A percentile compares a stretch with the other conserved stretches of the same genome.
phyloP scores from a whole-genome alignment of 2,797 vertebrate species.

The Etheostoma perlongum region DNA sequence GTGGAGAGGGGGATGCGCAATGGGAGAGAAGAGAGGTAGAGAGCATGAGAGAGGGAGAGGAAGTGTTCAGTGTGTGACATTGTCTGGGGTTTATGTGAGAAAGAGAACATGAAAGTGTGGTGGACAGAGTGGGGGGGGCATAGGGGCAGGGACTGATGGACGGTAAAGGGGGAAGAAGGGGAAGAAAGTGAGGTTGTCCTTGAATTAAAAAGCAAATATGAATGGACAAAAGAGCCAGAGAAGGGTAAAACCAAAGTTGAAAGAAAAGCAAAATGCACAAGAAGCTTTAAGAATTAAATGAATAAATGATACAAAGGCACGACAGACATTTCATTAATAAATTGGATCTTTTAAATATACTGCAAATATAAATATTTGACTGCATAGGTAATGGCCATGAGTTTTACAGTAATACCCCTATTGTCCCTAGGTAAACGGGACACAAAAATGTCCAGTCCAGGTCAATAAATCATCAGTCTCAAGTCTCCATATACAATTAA shows the following conservation, averaged over 20 bases:
- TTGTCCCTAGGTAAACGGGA: constrained; percentile 25
- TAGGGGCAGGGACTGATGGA: not conserved
- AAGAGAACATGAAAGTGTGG: not conserved
- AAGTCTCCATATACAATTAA: constrained; percentile 1
- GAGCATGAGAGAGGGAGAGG: constrained; percentile 22
- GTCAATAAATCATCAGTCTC: not conserved
- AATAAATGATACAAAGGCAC: not conserved
- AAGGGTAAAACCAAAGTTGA: not conserved
- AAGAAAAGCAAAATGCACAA: not conserved
- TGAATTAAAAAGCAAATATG: not conserved
- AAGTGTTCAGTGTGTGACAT: constrained; percentile 26
- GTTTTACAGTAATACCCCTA: constrained; percentile 9
- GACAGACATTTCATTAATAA: not conserved
- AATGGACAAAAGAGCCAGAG: not conserved
- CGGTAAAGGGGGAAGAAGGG: not conserved
- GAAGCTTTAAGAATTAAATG: not conserved
- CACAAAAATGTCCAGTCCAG: too few species aligned
- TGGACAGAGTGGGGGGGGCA: not conserved
- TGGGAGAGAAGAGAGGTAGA: constrained; percentile 25
- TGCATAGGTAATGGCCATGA: not conserved
- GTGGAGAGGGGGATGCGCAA: constrained; percentile 48
- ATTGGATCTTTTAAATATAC: not conserved
- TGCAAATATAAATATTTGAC: not conserved
- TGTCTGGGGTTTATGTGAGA: constrained; percentile 30
- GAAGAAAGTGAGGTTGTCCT: constrained; percentile 5